Base-by-base conservation (phyloP, 2,888 invertebrate species). In the Chrysomela aeneicollis region DNA sequence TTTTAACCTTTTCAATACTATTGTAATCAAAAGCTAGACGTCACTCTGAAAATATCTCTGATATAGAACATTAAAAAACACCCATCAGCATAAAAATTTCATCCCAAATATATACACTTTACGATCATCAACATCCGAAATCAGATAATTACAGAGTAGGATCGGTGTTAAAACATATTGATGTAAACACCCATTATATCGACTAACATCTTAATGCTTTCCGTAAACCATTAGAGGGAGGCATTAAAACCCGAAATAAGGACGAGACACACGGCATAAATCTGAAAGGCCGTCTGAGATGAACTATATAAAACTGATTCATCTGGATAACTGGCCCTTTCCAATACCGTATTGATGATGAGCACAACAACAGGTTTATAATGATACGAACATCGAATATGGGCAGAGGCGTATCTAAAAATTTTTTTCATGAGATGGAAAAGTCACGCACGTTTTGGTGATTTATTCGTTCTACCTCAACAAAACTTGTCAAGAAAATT, bases 161-260 rank as follows among this genome's bases (percentile, higher is more conserved):
- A 50, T 51, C 57, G 52, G 22, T 42, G 35, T 51, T 46, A 52
- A 30, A 58, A 59, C 47, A 50, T 51, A 51, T 22, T 26, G 50
- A 52, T 37, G 37, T 21, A 37, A 63, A 57, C 49, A 51, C 35
- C 57, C 51, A 26, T 58, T 47, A 32, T 57, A 51, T 52, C 58
- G 18, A 52, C 51, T 26, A 52, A 63, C 58, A 63, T 63, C 63
- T 63, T 63, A 59, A 63, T 63, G 62, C 58, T 22, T 63, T 63
- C 55, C 32, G 22, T 35, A 42, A 42, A 22, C 55, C 55, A 55
- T 63, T 63, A 58, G 57, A 51, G 51, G 19, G 59, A 22, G 58
- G 21, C 50, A 42, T 51, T 58, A 51, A 59, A 58, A 59, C n/a
- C 17, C 37, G 22, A 58, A 58, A 57, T 26, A 26, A 26, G 3